phyloP scores from a whole-genome alignment of 2,888 invertebrate genomes.

The Athrips mouffetella region DNA sequence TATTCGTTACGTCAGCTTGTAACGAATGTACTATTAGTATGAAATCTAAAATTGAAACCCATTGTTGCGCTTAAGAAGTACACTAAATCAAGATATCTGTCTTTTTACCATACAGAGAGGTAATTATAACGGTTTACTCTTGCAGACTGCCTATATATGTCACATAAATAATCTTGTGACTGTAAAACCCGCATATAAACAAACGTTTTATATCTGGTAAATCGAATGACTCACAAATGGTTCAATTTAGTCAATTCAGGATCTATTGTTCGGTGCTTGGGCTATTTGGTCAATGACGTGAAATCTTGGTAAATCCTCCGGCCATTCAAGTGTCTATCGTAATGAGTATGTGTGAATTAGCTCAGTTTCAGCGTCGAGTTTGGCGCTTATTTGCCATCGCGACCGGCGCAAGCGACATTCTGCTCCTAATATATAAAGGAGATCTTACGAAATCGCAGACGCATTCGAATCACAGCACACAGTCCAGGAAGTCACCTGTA shows the following conservation, averaged over 20 bases:
- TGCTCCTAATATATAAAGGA: slow-evolving; percentile 69
- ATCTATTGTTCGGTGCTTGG: slow-evolving; percentile 30
- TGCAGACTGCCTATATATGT: background rate
- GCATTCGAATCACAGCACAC: slow-evolving; percentile 67
- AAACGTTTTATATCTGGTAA: background rate
- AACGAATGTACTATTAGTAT: no score
- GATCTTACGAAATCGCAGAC: slow-evolving; percentile 71
- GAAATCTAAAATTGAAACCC: no score
- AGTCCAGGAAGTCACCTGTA: slow-evolving; percentile 69
- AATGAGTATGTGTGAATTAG: slow-evolving; percentile 58
- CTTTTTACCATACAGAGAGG: no score
- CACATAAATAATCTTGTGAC: background rate
- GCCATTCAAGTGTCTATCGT: slow-evolving; percentile 65
- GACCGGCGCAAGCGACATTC: slow-evolving; percentile 43
- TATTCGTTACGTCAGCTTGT: no score
- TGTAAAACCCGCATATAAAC: background rate
- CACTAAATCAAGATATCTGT: no score
- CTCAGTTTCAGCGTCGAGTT: slow-evolving; percentile 61
- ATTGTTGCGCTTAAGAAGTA: no score
- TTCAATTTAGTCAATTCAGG: slow-evolving; percentile 29
- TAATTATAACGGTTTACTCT: no score
- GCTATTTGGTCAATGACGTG: slow-evolving; percentile 42
- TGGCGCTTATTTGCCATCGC: slow-evolving; percentile 42
- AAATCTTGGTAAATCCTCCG: slow-evolving; percentile 38
- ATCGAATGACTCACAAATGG: slow-evolving; percentile 4